Base-by-base conservation (phyloP, 2,888 invertebrate genomes). In the Cryptocephalus primarius region DNA sequence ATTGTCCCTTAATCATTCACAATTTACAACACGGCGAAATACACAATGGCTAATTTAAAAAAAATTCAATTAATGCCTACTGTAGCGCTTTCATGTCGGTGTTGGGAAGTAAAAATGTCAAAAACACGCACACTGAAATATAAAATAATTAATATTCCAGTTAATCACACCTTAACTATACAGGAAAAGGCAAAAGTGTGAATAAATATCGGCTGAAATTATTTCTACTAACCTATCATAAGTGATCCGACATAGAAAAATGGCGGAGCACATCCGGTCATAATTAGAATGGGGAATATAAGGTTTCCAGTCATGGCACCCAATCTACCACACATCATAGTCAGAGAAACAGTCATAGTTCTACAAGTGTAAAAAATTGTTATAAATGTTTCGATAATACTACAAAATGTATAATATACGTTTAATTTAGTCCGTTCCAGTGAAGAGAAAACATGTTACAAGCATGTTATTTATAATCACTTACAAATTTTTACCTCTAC, bases 271-370 rank as follows among this genome's bases (percentile, higher is more conserved):
- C 87, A 87, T 34, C 85, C 85, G 31, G 76, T 71, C 54, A 75
- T 68, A 39, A 87, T 72, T 42, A 87, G 73, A 22, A 79, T 71
- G 1, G 87, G 86, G 60, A 87, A 87, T 3, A 80, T 61, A 40
- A 86, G 67, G 53, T 86, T 85, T 4, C 86, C 87, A 2, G 77
- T 66, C 38, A 85, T 75, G 8, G 86, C 83, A 8, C 86, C 86
- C 10, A 79, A 58, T 36, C 86, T 73, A 1, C 85, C 86, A 42
- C 73, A 72, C 82, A 85, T 84, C 73, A 86, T 75, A 33, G 80
- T 78, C 4, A 79, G 72, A 0, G 85, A 78, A 55, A 87, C 76
- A 0, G 84, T 79, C 78, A 85, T 80, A 1, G 85, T 84, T 63
- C 85, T 85, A 63, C 1, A 70, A 68, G 48, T 49, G 42, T 6